These are phyloP conservation scores for Gambelia wislizenii DNA, from an alignment of 2,797 vertebrate species.

Conservation along the genomic window DNA sequence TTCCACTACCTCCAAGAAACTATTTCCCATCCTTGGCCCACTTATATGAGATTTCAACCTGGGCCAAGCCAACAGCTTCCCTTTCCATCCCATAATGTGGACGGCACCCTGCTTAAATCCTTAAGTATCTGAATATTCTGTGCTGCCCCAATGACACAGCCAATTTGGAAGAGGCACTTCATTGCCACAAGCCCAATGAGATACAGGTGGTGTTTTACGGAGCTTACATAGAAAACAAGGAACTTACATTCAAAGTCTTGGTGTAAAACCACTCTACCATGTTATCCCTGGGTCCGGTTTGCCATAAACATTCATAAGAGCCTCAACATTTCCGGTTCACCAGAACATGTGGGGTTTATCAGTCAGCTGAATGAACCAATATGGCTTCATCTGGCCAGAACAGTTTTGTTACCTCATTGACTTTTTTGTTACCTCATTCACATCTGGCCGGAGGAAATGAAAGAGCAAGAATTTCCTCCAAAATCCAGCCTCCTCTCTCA, in stretches of 20 bases:
- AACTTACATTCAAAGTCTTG: background rate
- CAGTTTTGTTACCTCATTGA: slow-evolving; percentile 22
- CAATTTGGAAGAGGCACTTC: background rate
- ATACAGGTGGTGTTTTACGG: too few species aligned
- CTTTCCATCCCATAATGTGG: too few species aligned
- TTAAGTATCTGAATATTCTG: background rate
- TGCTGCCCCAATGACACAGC: background rate
- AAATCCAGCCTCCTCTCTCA: slow-evolving; percentile 57
- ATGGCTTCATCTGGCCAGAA: slow-evolving; percentile 27
- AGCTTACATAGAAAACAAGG: too few species aligned
- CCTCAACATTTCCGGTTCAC: slow-evolving; percentile 17
- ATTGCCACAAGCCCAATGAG: too few species aligned
- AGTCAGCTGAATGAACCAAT: slow-evolving; percentile 12
- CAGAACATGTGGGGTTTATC: slow-evolving; percentile 25
- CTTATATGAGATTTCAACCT: too few species aligned
- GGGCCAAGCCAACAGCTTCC: too few species aligned
- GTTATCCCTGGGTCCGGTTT: background rate
- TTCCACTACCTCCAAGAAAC: too few species aligned
- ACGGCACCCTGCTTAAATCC: too few species aligned
- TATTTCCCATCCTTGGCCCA: too few species aligned
- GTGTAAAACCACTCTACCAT: rapidly evolving
- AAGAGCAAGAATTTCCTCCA: slow-evolving; percentile 33
- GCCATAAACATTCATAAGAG: slow-evolving; percentile 52
- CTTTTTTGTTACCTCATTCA: slow-evolving; percentile 62
- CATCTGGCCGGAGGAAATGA: slow-evolving; percentile 43